Base-by-base conservation (phyloP, 2,888 invertebrate species). In the Metellina segmentata region DNA sequence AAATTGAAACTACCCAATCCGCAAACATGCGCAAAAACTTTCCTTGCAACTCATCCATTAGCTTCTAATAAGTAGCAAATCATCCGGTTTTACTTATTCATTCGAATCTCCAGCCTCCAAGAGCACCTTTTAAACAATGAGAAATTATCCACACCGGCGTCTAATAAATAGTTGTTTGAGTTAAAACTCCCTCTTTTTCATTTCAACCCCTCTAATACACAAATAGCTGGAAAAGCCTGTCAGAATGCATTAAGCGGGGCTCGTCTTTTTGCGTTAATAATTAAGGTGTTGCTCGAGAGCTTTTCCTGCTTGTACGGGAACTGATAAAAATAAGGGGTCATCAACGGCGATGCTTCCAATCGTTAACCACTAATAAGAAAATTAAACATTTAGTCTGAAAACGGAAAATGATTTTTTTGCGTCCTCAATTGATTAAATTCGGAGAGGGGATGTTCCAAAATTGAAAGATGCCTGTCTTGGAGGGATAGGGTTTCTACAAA, bases 331-430 rank as follows among this genome's bases (percentile, higher is more conserved):
- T 51, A 83, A 52, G 16, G 48, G 83, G 83, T 83, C 71, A 83
- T 52, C 83, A 83, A 20, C 11, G 77, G 77, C 20, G 48, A 16
- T 20, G 69, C 85, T 53, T 34, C 83, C 34, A 34, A 53, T 77
- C 77, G 53, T 86, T 86, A 77, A 78, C 77, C 85, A 48, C 85
- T 86, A 86, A 78, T 78, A 61, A 78, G 77, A 86, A 86, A 86
- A 86, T 77, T 77, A 86, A 86, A 77, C 69, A 69, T 77, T 75
- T 75, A 19, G 77, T 34, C 75, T 77, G 85, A 20, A 77, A 77
- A 61, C 34, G n/a, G 85, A 69, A 69, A 51, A 77, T n/a, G 61
- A 77, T 77, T 85, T 78, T 77, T 69, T 34, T 34, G 6, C 69
- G 34, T 49, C 85, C 48, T 77, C 85, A 49, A 86, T 86, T 78